Evolutionary conservation across 2,888 invertebrate species (phyloP).

Genomic region (Macrophya annulata): DNA sequence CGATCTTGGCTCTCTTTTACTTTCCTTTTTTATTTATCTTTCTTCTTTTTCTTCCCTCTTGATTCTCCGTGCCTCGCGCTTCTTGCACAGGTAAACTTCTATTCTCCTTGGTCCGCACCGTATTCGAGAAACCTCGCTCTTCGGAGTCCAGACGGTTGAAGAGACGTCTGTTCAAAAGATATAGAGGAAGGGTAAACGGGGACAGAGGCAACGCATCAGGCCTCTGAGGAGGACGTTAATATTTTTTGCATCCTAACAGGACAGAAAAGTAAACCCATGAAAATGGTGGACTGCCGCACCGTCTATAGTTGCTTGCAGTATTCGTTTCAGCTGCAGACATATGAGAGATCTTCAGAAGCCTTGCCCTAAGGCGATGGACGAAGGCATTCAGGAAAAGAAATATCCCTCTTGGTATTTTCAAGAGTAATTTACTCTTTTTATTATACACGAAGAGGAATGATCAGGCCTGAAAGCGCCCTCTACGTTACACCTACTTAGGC

Average conservation of each 20-base stretch:
- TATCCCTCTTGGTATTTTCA: not conserved
- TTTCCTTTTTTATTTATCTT: slow-evolving; percentile 59
- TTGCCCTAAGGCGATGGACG: not conserved
- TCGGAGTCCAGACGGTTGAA: slow-evolving; percentile 27
- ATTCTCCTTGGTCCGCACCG: slow-evolving; percentile 61
- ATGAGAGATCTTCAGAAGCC: not conserved
- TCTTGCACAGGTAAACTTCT: slow-evolving; percentile 69
- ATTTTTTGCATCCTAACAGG: slow-evolving; percentile 71
- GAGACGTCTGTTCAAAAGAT: slow-evolving; percentile 38
- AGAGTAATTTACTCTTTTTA: slow-evolving; percentile 6
- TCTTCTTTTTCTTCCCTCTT: slow-evolving; percentile 53
- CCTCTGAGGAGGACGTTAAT: slow-evolving; percentile 70
- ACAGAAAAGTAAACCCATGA: slow-evolving; percentile 68
- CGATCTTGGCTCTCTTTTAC: slow-evolving; percentile 52
- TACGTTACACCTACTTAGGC: slow-evolving; percentile 19
- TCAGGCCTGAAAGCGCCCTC: not conserved
- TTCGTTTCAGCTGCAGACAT: slow-evolving; percentile 60
- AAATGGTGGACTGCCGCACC: slow-evolving; percentile 62
- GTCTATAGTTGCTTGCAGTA: slow-evolving; percentile 46
- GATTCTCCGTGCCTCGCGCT: slow-evolving; percentile 58
- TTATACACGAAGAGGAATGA: not conserved
- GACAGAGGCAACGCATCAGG: slow-evolving; percentile 65
- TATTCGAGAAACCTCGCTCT: not conserved
- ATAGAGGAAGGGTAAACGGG: not conserved
- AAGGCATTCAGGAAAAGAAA: slow-evolving; percentile 2